Base-by-base conservation (phyloP, 2,113 vertebrate genomes). In the Perca flavescens region DNA sequence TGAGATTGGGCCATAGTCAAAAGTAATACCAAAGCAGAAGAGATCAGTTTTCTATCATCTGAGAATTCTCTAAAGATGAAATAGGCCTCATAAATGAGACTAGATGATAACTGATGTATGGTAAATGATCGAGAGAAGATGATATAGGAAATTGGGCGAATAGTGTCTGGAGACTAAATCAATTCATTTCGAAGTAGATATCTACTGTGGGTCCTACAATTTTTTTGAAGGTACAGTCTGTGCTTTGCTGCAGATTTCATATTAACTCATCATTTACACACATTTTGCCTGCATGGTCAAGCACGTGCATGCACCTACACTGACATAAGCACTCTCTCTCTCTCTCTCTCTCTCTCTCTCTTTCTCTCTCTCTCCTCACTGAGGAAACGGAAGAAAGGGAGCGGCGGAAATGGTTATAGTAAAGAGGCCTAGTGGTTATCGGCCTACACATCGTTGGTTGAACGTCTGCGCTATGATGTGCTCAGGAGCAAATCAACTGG, bases 11-110 rank as follows among this genome's bases (percentile, higher is more conserved):
- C 89, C 88, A 84, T 72, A 86, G 91, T 93, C 82, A 85, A 91
- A 93, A 91, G 87, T 93, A 92, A 93, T 93, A 87, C 88, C 74
- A 80, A 82, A 83, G 91, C 91, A 92, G 88, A 91, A 92, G 87
- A 93, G 92, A 93, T 93, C 90, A 93, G 91, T 93, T 93, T 93
- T 90, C 90, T 88, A 93, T 93, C 91, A 92, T 91, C 88, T 88
- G 83, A 88, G 82, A 92, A 91, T 86, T 91, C 82, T 86, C 85
- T 80, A 86, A 83, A 93, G 92, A 93, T 93, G 91, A 92, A 91
- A 93, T 91, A 54, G 92, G 83, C 74, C 85, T 91, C 92, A 90
- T 91, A 91, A 94, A 94, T 88, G 93, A 93, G 89, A 88, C 91
- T 89, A 86, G 91, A 89, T 91, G 91, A 94, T 94, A 93, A 91